Base-by-base conservation (phyloP, 1,140 invertebrate species). In the Tachypleus tridentatus region DNA sequence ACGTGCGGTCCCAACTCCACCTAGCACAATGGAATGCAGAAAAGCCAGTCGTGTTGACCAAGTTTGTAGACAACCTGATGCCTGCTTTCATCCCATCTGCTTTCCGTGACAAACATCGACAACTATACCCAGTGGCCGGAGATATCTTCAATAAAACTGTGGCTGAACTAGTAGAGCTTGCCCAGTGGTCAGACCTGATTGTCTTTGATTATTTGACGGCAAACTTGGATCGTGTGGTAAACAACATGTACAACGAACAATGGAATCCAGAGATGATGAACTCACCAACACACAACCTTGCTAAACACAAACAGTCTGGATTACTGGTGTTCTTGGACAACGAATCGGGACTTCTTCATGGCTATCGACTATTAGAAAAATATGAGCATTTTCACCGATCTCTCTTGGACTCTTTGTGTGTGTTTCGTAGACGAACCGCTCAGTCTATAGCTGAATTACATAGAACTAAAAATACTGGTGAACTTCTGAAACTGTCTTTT, bases 241-340 rank as follows among this genome's bases (percentile, higher is more conserved):
- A 93, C 77, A 92, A 92, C 78, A 77, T 92, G 72, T 91, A 89
- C 75, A 93, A 93, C 77, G 84, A 84, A 71, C 89, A 91, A 76
- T 93, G 90, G 90, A 92, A 93, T 78, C 82, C 84, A 6, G 84
- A 87, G 69, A 92, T 92, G 75, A 91, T 93, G 89, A 85, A 87
- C 67, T 86, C 87, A 47, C 89, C 90, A 5, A 87, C 88, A 3
- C 90, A 93, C 74, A 93, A 93, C 78, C 77, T 93, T 47, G 87
- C 87, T 3, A 82, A 82, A 69, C 83, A 84, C 71, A 77, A 82
- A 3, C 57, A 77, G 82, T 59, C 84, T 51, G 85, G 88, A 51
- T 78, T 88, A 11, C 77, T 93, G 48, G 77, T 93, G 4, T 93
- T 93, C 74, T 73, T 93, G 51, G 90, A 93, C 77, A 93, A 93